Conservation (phyloP, 2,113 vertebrate species). For the Sturnus vulgaris region DNA sequence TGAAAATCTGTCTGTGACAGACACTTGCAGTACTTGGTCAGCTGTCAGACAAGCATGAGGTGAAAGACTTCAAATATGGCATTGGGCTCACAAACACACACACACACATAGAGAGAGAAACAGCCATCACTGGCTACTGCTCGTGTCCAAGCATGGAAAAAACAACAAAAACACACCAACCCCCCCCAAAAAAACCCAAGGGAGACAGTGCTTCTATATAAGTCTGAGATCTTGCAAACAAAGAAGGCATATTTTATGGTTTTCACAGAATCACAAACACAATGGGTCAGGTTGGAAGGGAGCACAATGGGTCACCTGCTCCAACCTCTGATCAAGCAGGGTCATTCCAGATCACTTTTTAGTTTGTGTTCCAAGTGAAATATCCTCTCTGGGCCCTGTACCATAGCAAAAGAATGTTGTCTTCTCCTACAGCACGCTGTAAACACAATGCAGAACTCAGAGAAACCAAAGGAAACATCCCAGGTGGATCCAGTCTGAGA, state of each 20-base stretch:
- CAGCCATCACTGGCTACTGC: constrained; percentile 30
- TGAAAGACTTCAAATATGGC: constrained; percentile 71
- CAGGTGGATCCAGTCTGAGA: neutral
- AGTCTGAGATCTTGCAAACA: neutral
- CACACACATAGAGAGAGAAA: neutral
- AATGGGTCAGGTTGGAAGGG: neutral
- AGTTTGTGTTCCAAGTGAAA: neutral
- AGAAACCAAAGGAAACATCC: neutral
- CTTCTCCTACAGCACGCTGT: neutral
- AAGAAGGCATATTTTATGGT: neutral
- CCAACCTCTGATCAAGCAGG: neutral
- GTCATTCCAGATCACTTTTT: neutral
- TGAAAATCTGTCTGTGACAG: constrained; percentile 66
- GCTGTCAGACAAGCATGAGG: constrained; percentile 59
- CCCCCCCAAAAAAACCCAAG: neutral
- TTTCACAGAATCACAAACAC: neutral
- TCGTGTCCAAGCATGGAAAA: neutral
- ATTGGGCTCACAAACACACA: neutral
- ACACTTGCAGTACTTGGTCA: constrained; percentile 55
- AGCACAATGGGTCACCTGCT: neutral
- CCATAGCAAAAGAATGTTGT: neutral
- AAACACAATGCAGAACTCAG: neutral
- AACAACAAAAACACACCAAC: neutral
- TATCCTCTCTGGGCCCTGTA: neutral
- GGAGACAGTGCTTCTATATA: neutral